Conservation (phyloP, 2,113 vertebrate species). For the Sterna hirundo region DNA sequence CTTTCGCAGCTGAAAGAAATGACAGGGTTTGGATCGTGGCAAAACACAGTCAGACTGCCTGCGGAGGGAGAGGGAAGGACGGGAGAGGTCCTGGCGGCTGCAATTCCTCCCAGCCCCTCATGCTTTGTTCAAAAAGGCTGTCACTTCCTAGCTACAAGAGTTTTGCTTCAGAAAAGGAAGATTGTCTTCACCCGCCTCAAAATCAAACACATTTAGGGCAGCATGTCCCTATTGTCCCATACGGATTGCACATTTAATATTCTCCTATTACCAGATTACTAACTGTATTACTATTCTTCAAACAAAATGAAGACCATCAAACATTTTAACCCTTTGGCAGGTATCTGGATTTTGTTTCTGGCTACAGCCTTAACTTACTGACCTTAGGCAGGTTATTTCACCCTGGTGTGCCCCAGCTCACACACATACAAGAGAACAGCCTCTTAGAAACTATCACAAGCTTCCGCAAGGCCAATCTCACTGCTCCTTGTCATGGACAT, state of each 20-base stretch:
- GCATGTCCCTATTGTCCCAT: neutral
- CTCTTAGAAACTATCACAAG: accelerated
- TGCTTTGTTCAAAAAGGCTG: neutral
- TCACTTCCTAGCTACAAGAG: neutral
- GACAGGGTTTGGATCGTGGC: neutral
- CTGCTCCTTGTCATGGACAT: neutral
- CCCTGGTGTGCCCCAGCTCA: neutral
- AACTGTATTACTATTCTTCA: neutral
- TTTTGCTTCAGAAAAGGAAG: neutral
- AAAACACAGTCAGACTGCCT: neutral
- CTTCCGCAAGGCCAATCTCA: neutral
- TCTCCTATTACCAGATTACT: neutral
- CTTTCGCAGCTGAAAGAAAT: neutral
- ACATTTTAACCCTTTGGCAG: neutral
- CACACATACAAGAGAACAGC: neutral
- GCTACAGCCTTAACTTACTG: neutral
- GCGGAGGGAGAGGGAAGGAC: neutral
- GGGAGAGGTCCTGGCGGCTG: neutral
- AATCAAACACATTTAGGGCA: neutral
- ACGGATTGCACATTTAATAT: neutral
- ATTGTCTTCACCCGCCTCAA: neutral
- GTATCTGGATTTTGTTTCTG: neutral
- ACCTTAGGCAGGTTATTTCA: neutral
- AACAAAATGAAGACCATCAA: neutral
- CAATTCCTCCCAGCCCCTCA: neutral